Percentiles rank a stretch among this genome's conserved stretches.
Conservation (phyloP, 1,140 invertebrate species). For the Plodia interpunctella region DNA sequence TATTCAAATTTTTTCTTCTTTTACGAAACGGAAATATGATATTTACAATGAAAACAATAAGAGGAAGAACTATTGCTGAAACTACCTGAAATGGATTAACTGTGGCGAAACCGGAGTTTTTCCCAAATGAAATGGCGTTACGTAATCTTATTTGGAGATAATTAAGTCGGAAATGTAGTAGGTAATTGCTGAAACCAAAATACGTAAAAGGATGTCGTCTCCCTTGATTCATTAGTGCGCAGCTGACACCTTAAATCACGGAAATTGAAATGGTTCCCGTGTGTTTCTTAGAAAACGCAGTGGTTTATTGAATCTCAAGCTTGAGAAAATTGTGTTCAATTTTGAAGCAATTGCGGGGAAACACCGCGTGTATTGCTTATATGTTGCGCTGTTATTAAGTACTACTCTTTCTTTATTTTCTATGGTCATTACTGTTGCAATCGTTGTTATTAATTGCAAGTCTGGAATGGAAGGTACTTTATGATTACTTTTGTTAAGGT, state of each 20-base stretch:
- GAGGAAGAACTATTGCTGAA: too few relatives aligned
- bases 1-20: too few relatives aligned
- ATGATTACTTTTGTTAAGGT: too few relatives aligned
- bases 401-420: too few relatives aligned
- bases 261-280: slow-evolving; percentile 2
- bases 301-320: background rate
- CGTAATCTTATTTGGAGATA: background rate
- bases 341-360: background rate
- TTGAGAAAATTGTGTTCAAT: background rate
- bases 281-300: slow-evolving; percentile 2
- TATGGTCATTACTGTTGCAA: too few relatives aligned
- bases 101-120: background rate
- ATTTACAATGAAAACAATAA: too few relatives aligned
- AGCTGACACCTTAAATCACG: slow-evolving; percentile 1
- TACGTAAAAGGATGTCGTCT: slow-evolving; percentile 1
- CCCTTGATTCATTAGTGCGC: background rate
- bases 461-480: too few relatives aligned
- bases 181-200: background rate
- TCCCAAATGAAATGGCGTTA: background rate
- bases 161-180: background rate
- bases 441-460: too few relatives aligned
- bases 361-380: too few relatives aligned
- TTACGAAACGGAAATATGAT: too few relatives aligned
- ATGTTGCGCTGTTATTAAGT: too few relatives aligned
- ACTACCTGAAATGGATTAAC: too few relatives aligned